These are phyloP conservation scores for Dolichomitus sp. DNA, from an alignment of 2,888 invertebrate species.

Conservation along the genomic window DNA sequence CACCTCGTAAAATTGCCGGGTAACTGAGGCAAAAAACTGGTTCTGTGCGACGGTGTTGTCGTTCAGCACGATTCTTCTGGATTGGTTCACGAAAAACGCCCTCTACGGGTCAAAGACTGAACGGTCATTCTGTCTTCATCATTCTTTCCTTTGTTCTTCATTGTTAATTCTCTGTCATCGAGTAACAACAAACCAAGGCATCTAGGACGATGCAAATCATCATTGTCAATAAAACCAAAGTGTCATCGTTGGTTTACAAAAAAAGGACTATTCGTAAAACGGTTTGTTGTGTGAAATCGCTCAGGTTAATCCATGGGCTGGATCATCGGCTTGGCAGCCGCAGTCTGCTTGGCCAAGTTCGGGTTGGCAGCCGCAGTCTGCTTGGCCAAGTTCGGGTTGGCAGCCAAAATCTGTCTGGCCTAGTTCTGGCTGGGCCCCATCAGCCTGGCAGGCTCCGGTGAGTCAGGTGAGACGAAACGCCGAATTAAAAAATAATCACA, in stretches of 20 bases:
- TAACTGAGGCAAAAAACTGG: slow-evolving; percentile 12
- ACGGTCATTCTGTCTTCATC: background rate
- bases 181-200: slow-evolving; percentile 60
- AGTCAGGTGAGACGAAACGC: slow-evolving; percentile 12
- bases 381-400: slow-evolving; percentile 65
- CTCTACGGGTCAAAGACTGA: slow-evolving; percentile 25
- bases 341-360: slow-evolving; percentile 65
- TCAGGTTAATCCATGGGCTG: slow-evolving; percentile 72
- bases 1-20: background rate
- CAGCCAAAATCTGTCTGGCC: slow-evolving; percentile 52
- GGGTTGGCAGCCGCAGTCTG: slow-evolving; percentile 65
- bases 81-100: slow-evolving; percentile 41
- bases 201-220: slow-evolving; percentile 60
- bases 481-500: background rate
- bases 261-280: slow-evolving; percentile 37
- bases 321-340: slow-evolving; percentile 65
- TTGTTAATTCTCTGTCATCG: slow-evolving; percentile 17
- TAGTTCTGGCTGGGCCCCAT: slow-evolving; percentile 30
- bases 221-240: slow-evolving; percentile 64
- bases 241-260: slow-evolving; percentile 25
- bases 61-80: slow-evolving; percentile 8
- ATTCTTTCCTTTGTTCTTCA: background rate
- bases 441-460: slow-evolving; percentile 4
- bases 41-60: slow-evolving; percentile 45
- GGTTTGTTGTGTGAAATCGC: slow-evolving; percentile 54